These are phyloP conservation scores for Leguminivora glycinivorella DNA, from an alignment of 1,140 invertebrate genomes.

Conservation along the genomic window DNA sequence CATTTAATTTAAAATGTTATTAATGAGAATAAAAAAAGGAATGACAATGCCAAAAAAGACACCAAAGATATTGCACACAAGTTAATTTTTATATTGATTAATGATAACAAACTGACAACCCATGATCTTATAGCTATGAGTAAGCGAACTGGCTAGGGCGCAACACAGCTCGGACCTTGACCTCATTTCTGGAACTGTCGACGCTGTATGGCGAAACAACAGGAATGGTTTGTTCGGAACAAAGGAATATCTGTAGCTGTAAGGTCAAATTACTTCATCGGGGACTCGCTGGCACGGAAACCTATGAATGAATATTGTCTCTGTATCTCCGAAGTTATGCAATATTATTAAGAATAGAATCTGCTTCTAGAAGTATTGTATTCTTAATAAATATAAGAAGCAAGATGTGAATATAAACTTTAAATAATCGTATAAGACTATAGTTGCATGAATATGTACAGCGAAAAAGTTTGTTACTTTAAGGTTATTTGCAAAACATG, in stretches of 20 bases:
- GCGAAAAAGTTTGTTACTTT: no score
- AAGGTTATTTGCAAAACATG: no score
- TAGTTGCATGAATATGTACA: no score
- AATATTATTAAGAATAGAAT: neutral
- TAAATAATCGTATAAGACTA: no score
- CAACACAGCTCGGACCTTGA: neutral
- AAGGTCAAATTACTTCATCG: neutral
- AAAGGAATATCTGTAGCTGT: constrained; percentile 7
- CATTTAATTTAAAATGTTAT: no score
- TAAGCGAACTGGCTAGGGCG: neutral
- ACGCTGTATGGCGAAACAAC: neutral
- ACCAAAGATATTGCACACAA: no score
- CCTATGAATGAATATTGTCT: neutral
- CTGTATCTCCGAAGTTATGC: neutral
- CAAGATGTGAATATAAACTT: no score
- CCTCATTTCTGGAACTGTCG: neutral
- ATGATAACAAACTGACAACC: neutral
- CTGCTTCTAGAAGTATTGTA: no score
- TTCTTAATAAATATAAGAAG: no score
- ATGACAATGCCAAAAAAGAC: no score
- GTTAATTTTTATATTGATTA: no score
- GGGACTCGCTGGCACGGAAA: neutral
- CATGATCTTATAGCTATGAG: neutral
- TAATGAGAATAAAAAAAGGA: no score
- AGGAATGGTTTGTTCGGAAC: constrained; percentile 11